Percentiles rank a stretch among this genome's conserved stretches.
These are phyloP conservation scores for Epizoanthus illoricatus DNA, from an alignment of 92 coral and sea anemone species.

Conservation along the genomic window DNA sequence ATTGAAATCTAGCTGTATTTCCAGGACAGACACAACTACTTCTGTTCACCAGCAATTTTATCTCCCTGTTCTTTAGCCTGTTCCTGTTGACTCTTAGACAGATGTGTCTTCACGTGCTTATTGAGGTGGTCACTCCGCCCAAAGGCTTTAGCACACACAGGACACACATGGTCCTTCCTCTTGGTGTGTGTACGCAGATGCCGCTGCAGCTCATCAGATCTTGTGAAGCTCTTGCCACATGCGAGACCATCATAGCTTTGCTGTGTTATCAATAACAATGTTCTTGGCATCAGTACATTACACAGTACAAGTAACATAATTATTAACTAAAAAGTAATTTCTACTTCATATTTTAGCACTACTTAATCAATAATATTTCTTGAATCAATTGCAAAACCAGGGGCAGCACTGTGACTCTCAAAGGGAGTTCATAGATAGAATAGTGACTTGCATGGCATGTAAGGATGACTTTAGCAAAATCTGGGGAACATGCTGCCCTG, in stretches of 20 bases:
- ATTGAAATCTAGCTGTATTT: no score
- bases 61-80: conserved; percentile 29
- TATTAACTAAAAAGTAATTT: no score
- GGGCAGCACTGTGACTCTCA: no score
- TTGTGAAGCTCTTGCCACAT: conserved; percentile 85
- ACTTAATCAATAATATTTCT: no score
- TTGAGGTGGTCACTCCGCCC: conserved; percentile 91
- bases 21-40: not conserved
- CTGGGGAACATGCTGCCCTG: no score
- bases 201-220: conserved; percentile 88
- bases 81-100: conserved; percentile 43
- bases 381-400: no score
- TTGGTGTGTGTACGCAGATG: conserved; percentile 87
- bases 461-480: no score
- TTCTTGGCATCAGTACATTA: no score
- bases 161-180: conserved; percentile 73
- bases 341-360: no score
- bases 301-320: no score
- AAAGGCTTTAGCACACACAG: conserved; percentile 76
- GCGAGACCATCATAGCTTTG: conserved; percentile 52
- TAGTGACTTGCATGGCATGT: no score
- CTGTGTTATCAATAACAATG: not conserved
- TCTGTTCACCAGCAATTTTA: not conserved
- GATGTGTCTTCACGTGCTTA: conserved; percentile 79
- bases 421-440: no score